Evolutionary conservation across 1,140 invertebrate species (phyloP), one percentile per base, ranked within the genome.

Genomic region (Hypothenemus hampei): DNA sequence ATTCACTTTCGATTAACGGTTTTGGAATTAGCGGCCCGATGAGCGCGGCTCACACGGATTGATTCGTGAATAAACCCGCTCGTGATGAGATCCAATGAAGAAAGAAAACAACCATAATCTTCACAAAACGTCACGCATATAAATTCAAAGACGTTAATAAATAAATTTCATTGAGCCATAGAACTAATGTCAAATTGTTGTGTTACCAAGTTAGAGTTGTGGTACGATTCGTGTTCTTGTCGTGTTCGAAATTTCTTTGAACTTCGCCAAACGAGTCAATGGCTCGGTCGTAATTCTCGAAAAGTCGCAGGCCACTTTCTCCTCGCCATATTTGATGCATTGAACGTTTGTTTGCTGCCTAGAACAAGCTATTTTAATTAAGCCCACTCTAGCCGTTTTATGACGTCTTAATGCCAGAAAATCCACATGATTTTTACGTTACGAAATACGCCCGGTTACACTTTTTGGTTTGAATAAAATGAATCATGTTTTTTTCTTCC

Each of bases 1-100:
- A 43, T 60, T 60, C 58, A 60, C 58, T 60, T 60, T 60, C 58
- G 19, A 40, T 59, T 50, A 59, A 55, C 58, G 52, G 58, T 55
- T 53, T 52, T 45, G 36, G 45, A 59, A 59, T 59, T 39, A 44
- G 51, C 44, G 35, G 16, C 52, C 35, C 23, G 37, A 31, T 18
- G n/a, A 22, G 37, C 44, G 51, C 26, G n/a, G n/a, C n/a, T n/a
- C n/a, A n/a, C n/a, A n/a, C n/a, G n/a, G 26, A 29, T 29, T 6
- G 26, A 29, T 29, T 29, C n/a, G 6, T 29, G 6, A 6, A 29
- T 29, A 6, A n/a, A 29, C n/a, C 26, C n/a, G 26, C n/a, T n/a
- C 6, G n/a, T n/a, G 1, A 29, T 29, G 6, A 6, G 6, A 6
- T 29, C 24, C 24, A 29, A n/a, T 29, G 1, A n/a, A n/a, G 1